Evolutionary conservation across 2,888 invertebrate genomes (phyloP).

Genomic region (Pinctada fucata): DNA sequence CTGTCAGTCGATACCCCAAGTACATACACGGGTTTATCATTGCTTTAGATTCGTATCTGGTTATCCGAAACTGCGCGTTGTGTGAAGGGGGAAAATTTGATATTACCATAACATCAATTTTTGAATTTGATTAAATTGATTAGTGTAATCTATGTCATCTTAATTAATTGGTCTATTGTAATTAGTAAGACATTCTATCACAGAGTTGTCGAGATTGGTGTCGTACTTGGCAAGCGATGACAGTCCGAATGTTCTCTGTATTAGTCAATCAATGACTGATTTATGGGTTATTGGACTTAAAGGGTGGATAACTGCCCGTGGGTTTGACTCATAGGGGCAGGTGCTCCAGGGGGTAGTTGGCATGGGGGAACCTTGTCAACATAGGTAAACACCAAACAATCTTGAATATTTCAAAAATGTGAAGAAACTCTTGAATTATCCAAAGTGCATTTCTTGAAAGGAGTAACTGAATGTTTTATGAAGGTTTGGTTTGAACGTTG

Average conservation of each 20-base stretch:
- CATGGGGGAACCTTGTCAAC: too few species aligned
- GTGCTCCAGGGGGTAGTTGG: too few species aligned
- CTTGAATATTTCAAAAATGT: too few species aligned
- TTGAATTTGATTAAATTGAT: constrained; percentile 32
- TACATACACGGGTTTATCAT: constrained; percentile 20
- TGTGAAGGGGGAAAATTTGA: constrained; percentile 31
- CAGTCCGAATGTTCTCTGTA: neutral
- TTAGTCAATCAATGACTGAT: neutral
- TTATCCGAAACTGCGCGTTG: constrained; percentile 18
- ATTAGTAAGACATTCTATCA: neutral
- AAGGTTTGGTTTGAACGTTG: too few species aligned
- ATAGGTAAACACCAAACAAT: too few species aligned
- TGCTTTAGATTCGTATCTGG: constrained; percentile 16
- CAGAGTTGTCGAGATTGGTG: neutral
- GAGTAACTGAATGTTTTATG: too few species aligned
- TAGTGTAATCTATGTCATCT: constrained; percentile 24
- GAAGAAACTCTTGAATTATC: too few species aligned
- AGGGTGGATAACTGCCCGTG: too few species aligned
- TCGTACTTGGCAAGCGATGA: constrained; percentile 1
- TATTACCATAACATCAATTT: constrained; percentile 27
- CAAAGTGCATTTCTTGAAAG: too few species aligned
- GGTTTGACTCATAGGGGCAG: too few species aligned
- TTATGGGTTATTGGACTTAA: too few species aligned
- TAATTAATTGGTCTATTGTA: constrained; percentile 22
- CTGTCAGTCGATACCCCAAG: neutral